phyloP scores from a whole-genome alignment of 2,797 vertebrate genomes.

The Tarsius wallacei region DNA sequence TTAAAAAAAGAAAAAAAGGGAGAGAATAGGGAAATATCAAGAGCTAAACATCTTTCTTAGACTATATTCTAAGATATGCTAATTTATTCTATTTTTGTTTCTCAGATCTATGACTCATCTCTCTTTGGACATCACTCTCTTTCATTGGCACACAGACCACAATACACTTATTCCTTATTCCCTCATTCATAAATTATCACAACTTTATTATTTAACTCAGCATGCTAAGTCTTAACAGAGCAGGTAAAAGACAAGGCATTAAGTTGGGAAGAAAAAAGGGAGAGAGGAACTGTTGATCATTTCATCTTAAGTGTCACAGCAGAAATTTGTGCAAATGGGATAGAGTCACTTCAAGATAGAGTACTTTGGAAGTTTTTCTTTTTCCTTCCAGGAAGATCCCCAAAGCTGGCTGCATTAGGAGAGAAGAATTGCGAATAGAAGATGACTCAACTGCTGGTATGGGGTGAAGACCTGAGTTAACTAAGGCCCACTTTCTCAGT shows the following conservation, averaged over 20 bases:
- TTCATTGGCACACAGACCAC: slow-evolving; percentile 32
- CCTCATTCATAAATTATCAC: slow-evolving; percentile 48
- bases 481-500: not conserved
- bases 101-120: slow-evolving; percentile 59
- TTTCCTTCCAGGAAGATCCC: slow-evolving; percentile 28
- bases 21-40: not conserved
- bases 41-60: slow-evolving; percentile 26
- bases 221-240: slow-evolving; percentile 6
- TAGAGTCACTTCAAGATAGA: slow-evolving; percentile 4
- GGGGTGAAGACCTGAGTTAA: not conserved
- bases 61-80: slow-evolving; percentile 9
- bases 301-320: slow-evolving; percentile 18
- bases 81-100: slow-evolving; percentile 69
- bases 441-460: not conserved
- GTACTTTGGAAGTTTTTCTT: not conserved
- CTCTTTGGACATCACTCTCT: slow-evolving; percentile 41
- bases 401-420: not conserved
- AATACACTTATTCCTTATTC: not conserved
- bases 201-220: slow-evolving; percentile 47
- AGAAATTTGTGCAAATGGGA: not conserved
- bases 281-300: not conserved
- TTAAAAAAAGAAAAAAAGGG: not conserved
- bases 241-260: slow-evolving; percentile 17
- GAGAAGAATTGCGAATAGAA: slow-evolving; percentile 17
- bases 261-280: not conserved